phyloP scores from a whole-genome alignment of 2,888 invertebrate species.

The Phortica okadai region DNA sequence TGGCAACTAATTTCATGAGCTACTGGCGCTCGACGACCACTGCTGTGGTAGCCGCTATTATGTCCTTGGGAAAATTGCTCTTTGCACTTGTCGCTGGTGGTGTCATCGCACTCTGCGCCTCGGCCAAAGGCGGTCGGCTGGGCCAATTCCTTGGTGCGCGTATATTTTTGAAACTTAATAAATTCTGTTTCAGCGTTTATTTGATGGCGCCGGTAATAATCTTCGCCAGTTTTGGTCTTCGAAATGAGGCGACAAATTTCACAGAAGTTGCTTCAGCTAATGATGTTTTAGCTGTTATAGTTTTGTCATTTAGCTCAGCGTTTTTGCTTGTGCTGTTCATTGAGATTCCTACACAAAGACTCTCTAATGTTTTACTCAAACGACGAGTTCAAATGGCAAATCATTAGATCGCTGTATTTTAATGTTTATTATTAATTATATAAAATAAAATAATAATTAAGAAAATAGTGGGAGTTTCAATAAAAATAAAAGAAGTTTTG shows the following conservation, averaged over 20 bases:
- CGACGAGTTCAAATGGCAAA: neutral
- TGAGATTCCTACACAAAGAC: slow-evolving; percentile 64
- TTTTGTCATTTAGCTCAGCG: slow-evolving; percentile 54
- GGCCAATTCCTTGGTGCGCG: slow-evolving; percentile 58
- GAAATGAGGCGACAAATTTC: slow-evolving; percentile 62
- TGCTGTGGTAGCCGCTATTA: slow-evolving; percentile 62
- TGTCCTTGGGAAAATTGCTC: slow-evolving; percentile 69
- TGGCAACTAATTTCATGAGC: slow-evolving; percentile 66
- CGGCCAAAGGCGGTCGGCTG: slow-evolving; percentile 62
- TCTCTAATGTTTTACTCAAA: slow-evolving; percentile 52
- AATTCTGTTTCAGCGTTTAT: slow-evolving; percentile 68
- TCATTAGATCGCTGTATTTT: neutral
- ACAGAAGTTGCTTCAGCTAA: slow-evolving; percentile 61
- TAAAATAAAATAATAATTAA: no score
- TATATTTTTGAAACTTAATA: slow-evolving; percentile 64
- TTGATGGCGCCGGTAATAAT: slow-evolving; percentile 68
- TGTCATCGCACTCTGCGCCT: slow-evolving; percentile 63
- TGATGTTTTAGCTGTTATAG: slow-evolving; percentile 60
- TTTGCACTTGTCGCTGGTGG: slow-evolving; percentile 65
- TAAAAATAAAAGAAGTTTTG: no score
- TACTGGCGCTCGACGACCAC: slow-evolving; percentile 66
- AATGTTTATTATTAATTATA: no score
- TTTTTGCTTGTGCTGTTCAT: slow-evolving; percentile 57
- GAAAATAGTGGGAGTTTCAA: neutral
- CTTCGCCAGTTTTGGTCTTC: slow-evolving; percentile 57